Conservation (phyloP, 2,113 vertebrate species). For the Tychaedon coryphoeus region DNA sequence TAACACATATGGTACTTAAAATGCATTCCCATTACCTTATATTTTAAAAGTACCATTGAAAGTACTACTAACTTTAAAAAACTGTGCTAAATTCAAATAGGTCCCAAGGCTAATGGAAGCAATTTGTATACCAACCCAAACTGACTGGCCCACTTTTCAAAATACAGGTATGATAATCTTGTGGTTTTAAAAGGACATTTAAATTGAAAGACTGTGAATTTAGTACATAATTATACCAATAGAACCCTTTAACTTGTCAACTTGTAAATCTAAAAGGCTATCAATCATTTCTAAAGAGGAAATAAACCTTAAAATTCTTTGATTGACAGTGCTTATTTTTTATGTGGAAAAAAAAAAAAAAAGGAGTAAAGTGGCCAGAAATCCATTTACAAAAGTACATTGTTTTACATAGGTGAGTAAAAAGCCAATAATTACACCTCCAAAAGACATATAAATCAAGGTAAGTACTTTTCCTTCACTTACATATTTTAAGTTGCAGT, state of each 20-base stretch:
- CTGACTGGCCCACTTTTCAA: conserved; percentile 84
- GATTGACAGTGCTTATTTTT: conserved; percentile 87
- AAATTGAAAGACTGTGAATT: conserved; percentile 88
- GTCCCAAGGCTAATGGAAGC: conserved; percentile 86
- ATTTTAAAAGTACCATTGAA: conserved; percentile 79
- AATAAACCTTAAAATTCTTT: conserved; percentile 87
- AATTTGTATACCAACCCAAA: conserved; percentile 85
- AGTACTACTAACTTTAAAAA: conserved; percentile 78
- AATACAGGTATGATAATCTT: conserved; percentile 87
- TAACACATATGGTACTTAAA: conserved; percentile 71
- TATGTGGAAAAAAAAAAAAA: conserved; percentile 64
- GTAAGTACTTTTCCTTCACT: conserved; percentile 80
- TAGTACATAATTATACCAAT: conserved; percentile 88
- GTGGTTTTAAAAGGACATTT: conserved; percentile 87
- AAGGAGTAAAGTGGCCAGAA: conserved; percentile 82
- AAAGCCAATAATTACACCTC: conserved; percentile 84
- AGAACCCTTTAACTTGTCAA: conserved; percentile 90
- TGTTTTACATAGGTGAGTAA: conserved; percentile 86
- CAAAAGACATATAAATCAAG: conserved; percentile 83
- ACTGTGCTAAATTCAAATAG: conserved; percentile 84
- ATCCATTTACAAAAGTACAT: conserved; percentile 87
- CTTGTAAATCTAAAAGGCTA: conserved; percentile 88
- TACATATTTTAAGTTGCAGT: conserved; percentile 77
- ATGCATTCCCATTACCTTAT: conserved; percentile 79
- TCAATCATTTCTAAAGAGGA: conserved; percentile 86